Conservation (phyloP, 2,113 vertebrate species). For the Sardina pilchardus region DNA sequence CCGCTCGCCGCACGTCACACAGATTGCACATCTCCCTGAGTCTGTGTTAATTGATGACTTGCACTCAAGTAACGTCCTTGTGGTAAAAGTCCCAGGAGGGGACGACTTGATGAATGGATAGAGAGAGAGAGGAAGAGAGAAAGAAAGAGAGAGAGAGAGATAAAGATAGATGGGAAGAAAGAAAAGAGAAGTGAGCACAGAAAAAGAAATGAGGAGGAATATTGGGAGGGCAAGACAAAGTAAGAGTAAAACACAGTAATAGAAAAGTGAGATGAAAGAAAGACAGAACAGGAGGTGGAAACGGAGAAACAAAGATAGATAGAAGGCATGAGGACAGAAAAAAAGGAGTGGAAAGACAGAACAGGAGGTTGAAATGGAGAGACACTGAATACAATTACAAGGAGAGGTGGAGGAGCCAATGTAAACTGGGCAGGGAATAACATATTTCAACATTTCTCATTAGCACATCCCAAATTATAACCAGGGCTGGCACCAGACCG, state of each 20-base stretch:
- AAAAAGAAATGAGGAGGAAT: neutral
- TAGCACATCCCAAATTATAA: neutral
- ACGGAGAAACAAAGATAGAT: neutral
- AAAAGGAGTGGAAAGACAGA: neutral
- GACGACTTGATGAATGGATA: neutral
- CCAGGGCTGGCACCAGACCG: neutral
- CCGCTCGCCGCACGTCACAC: neutral
- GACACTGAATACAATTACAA: neutral
- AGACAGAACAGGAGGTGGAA: neutral
- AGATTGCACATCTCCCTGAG: conserved; percentile 3
- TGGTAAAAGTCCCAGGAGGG: neutral
- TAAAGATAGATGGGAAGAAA: neutral
- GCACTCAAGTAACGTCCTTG: conserved; percentile 6
- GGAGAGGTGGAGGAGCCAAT: neutral
- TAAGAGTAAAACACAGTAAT: neutral
- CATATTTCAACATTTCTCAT: neutral
- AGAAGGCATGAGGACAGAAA: neutral
- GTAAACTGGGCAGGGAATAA: neutral
- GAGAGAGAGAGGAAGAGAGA: neutral
- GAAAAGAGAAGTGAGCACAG: neutral
- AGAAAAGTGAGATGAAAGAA: neutral
- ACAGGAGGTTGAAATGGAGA: neutral
- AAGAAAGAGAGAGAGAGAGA: neutral
- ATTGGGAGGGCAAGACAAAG: too few species aligned
- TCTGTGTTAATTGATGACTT: neutral